A percentile compares a stretch with the other conserved stretches of the same genome.
Evolutionary conservation across 2,113 vertebrate species (phyloP).

Genomic region (Perca schrenkii): DNA sequence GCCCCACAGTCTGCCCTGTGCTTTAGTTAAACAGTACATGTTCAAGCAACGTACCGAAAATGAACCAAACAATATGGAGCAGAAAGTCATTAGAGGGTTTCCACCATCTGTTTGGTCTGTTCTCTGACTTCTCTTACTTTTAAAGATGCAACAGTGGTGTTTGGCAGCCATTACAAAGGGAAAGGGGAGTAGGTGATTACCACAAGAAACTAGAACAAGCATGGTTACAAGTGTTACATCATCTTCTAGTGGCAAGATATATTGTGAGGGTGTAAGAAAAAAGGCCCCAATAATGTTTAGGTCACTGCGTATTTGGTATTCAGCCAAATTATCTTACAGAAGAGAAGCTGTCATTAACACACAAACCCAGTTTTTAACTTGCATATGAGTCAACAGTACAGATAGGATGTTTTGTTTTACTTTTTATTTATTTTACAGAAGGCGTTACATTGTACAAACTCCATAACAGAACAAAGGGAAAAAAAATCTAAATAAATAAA

Average conservation of each 20-base stretch:
- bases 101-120: constrained; percentile 4
- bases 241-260: background rate
- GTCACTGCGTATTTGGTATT: background rate
- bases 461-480: no score
- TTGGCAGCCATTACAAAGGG: constrained; percentile 34
- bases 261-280: background rate
- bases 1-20: constrained; percentile 7
- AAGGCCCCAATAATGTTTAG: background rate
- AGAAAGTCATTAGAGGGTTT: background rate
- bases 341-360: background rate
- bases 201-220: constrained; percentile 21
- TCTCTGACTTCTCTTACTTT: constrained; percentile 14
- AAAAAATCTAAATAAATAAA: no score
- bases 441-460: no score
- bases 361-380: background rate
- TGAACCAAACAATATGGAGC: background rate
- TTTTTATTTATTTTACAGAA: no score
- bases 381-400: background rate
- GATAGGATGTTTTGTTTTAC: background rate
- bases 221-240: constrained; percentile 36
- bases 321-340: background rate
- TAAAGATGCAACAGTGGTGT: constrained; percentile 28
- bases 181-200: constrained; percentile 33
- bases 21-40: background rate
- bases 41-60: background rate